phyloP scores from a whole-genome alignment of 2,113 vertebrate genomes.

The Gambusia affinis region DNA sequence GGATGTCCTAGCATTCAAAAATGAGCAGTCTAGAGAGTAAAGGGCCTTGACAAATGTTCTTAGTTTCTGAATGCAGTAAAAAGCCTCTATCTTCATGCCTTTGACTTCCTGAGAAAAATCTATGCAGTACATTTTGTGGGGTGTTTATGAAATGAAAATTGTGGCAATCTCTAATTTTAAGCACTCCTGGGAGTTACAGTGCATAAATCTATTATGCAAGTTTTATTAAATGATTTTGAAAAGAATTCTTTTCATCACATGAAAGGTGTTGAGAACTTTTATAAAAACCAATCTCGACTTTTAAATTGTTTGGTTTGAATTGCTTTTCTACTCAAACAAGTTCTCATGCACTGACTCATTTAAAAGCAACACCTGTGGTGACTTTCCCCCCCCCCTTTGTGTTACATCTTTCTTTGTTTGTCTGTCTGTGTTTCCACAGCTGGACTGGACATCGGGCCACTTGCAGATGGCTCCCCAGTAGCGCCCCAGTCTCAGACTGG shows the following conservation, averaged over 20 bases:
- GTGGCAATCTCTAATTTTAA: constrained; percentile 16
- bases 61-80: constrained; percentile 40
- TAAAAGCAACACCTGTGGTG: constrained; percentile 35
- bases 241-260: background rate
- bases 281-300: constrained; percentile 22
- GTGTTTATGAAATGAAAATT: constrained; percentile 19
- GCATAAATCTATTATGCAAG: background rate
- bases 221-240: background rate
- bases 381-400: constrained; percentile 20
- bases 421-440: constrained; percentile 79
- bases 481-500: constrained; percentile 80
- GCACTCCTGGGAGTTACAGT: background rate
- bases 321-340: constrained; percentile 20
- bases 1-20: constrained; percentile 33
- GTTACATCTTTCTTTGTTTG: constrained; percentile 46
- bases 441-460: constrained; percentile 86
- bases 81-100: constrained; percentile 22
- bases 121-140: constrained; percentile 12
- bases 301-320: constrained; percentile 37
- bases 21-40: constrained; percentile 28
- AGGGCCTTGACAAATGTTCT: constrained; percentile 40
- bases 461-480: constrained; percentile 85
- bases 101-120: constrained; percentile 35
- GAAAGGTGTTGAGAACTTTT: background rate
- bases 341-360: constrained; percentile 35